These are phyloP conservation scores for Anisognathus igniventris DNA, from an alignment of 2,797 vertebrate species.

Conservation along the genomic window DNA sequence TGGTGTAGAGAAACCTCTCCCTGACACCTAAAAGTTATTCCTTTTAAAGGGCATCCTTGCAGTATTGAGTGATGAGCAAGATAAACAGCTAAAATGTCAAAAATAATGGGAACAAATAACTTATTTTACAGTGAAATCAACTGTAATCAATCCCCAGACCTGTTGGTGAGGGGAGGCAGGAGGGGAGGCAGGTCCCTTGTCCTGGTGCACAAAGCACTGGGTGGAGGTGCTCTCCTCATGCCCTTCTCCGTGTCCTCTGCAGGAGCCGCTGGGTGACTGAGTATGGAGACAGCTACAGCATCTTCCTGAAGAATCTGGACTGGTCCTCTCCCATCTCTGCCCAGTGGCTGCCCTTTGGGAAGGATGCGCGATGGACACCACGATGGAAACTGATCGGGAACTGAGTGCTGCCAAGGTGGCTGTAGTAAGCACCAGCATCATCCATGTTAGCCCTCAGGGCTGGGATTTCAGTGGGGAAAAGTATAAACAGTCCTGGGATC, in stretches of 20 bases:
- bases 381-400: neutral
- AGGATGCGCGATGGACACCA: accelerated
- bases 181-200: neutral
- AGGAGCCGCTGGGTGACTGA: constrained; percentile 43
- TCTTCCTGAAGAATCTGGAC: neutral
- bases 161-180: neutral
- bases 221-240: neutral
- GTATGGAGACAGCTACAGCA: constrained; percentile 41
- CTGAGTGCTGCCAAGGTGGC: neutral
- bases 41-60: neutral
- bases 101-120: neutral
- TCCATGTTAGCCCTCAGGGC: neutral
- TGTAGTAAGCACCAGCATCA: neutral
- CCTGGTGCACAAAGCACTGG: neutral
- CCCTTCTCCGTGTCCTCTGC: neutral
- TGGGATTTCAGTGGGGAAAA: neutral
- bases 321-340: neutral
- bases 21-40: accelerated
- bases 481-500: accelerated
- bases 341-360: neutral
- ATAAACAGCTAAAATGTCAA: neutral
- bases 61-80: neutral
- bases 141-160: neutral
- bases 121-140: neutral
- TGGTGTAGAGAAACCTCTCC: neutral